These are phyloP conservation scores for Corythoichthys haematopterus DNA, from an alignment of 2,113 vertebrate species.

Conservation along the genomic window DNA sequence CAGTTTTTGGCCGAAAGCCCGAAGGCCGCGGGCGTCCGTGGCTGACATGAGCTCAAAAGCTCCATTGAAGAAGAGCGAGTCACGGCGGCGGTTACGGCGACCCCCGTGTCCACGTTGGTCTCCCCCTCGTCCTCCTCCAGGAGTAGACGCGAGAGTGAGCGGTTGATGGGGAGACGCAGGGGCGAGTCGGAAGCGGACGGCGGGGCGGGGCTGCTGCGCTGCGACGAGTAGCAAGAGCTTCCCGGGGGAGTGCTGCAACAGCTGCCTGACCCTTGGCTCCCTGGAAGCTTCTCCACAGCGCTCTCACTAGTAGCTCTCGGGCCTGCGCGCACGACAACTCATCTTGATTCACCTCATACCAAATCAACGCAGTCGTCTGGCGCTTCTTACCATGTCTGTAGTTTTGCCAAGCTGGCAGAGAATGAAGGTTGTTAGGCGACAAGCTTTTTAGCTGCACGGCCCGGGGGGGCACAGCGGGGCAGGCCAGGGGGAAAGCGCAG, in stretches of 20 bases:
- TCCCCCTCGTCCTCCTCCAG: constrained; percentile 63
- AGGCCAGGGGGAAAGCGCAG: constrained; percentile 55
- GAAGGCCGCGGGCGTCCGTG: constrained; percentile 26
- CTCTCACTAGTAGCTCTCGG: constrained; percentile 32
- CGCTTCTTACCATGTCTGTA: constrained; percentile 36
- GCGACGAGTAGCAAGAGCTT: constrained; percentile 49
- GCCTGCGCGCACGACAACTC: constrained; percentile 11
- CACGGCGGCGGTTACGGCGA: constrained; percentile 16
- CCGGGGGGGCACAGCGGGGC: constrained; percentile 38
- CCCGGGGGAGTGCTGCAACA: constrained; percentile 50
- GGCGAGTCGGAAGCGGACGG: constrained; percentile 35
- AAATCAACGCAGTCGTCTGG: neutral
- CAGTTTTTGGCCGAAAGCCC: constrained; percentile 31
- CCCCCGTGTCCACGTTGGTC: constrained; percentile 85
- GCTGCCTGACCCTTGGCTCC: constrained; percentile 36
- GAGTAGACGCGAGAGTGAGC: constrained; percentile 26
- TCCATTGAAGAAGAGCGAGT: constrained; percentile 40
- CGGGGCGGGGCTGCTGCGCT: constrained; percentile 40
- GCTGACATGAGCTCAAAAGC: neutral
- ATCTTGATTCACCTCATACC: neutral
- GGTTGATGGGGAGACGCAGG: constrained; percentile 22
- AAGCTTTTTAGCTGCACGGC: constrained; percentile 39
- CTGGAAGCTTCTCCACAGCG: constrained; percentile 34
- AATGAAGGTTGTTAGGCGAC: constrained; percentile 26
- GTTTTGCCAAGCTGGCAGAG: constrained; percentile 31